These are phyloP conservation scores for Mesoclemmys tuberculata DNA, from an alignment of 2,113 vertebrate species.

Conservation along the genomic window DNA sequence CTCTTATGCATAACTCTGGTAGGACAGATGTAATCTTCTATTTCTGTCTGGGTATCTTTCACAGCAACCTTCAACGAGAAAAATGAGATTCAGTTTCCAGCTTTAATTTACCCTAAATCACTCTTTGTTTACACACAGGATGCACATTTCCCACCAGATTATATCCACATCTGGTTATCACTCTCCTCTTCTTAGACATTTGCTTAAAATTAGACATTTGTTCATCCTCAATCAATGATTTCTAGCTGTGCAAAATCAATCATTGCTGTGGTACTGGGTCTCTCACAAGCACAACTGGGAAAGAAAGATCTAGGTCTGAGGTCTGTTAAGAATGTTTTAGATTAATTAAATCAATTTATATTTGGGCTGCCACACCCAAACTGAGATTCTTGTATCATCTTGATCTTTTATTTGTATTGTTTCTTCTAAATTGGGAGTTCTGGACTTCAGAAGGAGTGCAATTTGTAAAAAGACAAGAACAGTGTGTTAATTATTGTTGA, in stretches of 20 bases:
- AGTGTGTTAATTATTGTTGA: background rate
- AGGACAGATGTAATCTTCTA: background rate
- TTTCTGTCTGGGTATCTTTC: background rate
- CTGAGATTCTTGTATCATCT: slow-evolving; percentile 10
- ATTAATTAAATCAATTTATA: slow-evolving; percentile 45
- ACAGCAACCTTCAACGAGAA: background rate
- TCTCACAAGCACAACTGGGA: background rate
- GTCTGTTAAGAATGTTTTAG: slow-evolving; percentile 47
- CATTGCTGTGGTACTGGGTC: slow-evolving; percentile 17
- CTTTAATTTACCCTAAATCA: background rate
- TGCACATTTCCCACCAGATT: background rate
- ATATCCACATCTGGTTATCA: background rate
- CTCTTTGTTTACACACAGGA: background rate
- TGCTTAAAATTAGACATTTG: background rate
- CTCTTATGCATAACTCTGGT: accelerated
- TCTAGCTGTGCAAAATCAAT: background rate
- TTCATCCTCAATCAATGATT: slow-evolving; percentile 18
- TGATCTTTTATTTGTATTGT: background rate
- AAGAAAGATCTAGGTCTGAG: slow-evolving; percentile 13
- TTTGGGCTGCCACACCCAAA: slow-evolving; percentile 43
- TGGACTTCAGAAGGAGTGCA: background rate
- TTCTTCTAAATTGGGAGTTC: background rate
- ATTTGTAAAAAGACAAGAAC: background rate
- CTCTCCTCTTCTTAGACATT: background rate
- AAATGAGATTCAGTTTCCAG: background rate